A percentile compares a stretch with the other conserved stretches of the same genome.
Conservation (phyloP, 2,797 vertebrate genomes). For the Champsocephalus gunnari region DNA sequence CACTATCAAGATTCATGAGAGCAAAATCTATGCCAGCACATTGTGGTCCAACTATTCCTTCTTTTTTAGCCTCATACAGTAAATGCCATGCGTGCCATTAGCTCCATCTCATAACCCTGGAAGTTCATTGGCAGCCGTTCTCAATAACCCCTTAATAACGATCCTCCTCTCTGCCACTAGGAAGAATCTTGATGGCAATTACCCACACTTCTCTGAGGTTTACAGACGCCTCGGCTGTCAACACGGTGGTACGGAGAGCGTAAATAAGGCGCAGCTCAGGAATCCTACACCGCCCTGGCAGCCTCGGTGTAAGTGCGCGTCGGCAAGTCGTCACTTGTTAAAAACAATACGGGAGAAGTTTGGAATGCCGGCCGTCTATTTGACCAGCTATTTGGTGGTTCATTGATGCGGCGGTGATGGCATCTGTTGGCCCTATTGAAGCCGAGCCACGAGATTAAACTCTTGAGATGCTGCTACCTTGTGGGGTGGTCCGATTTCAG, state of each 20-base stretch:
- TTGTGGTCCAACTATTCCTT: conserved; percentile 46
- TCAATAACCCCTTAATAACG: conserved; percentile 57
- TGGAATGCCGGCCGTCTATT: conserved; percentile 69
- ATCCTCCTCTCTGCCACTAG: conserved; percentile 53
- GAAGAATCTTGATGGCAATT: conserved; percentile 47
- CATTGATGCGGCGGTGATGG: conserved; percentile 72
- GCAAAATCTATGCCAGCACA: conserved; percentile 43
- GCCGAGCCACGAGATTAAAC: conserved; percentile 69
- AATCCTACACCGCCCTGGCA: conserved; percentile 74
- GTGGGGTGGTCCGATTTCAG: conserved; percentile 76
- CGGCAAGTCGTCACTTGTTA: conserved; percentile 79
- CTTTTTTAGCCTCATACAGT: conserved; percentile 14
- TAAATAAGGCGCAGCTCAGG: conserved; percentile 69
- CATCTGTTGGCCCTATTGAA: conserved; percentile 70
- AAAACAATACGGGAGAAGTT: conserved; percentile 73
- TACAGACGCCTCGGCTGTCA: conserved; percentile 71
- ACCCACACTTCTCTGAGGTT: conserved; percentile 49
- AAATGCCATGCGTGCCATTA: conserved; percentile 49
- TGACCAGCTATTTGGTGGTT: conserved; percentile 55
- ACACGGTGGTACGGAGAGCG: conserved; percentile 58
- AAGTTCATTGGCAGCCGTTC: conserved; percentile 22
- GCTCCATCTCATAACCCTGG: conserved; percentile 24
- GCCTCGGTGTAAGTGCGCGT: conserved; percentile 57
- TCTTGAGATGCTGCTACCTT: conserved; percentile 70
- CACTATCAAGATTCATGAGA: conserved; percentile 39